Conservation (phyloP, 2,797 vertebrate species). For the Amphiprion clarkii region DNA sequence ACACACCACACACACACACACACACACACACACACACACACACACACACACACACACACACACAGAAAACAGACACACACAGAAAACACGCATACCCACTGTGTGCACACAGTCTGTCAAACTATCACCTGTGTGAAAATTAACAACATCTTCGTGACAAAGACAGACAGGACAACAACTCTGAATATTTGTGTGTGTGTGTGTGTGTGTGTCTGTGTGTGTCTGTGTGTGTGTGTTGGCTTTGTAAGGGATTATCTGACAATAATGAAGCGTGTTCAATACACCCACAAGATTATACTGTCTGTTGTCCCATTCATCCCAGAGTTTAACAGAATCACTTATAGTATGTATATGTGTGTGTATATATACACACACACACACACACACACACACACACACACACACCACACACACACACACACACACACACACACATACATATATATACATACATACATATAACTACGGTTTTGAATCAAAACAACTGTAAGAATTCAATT, state of each 20-base stretch:
- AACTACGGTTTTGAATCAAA: no score
- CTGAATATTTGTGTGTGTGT: slow-evolving; percentile 8
- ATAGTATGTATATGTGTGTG: neutral
- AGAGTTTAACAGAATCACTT: slow-evolving; percentile 1
- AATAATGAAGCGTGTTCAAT: slow-evolving; percentile 40
- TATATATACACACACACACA: no score
- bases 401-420: no score
- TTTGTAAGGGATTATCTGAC: slow-evolving; percentile 42
- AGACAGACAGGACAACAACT: neutral
- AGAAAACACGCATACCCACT: neutral
- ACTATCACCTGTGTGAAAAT: slow-evolving; percentile 50
- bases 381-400: no score
- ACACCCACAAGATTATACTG: slow-evolving; percentile 39
- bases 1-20: slow-evolving; percentile 13
- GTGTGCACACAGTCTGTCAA: neutral
- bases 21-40: slow-evolving; percentile 22
- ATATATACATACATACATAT: no score
- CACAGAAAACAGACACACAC: slow-evolving; percentile 6
- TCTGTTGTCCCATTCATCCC: slow-evolving; percentile 1
- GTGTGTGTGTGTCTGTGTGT: slow-evolving; percentile 6
- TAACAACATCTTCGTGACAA: slow-evolving; percentile 30
- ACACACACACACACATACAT: no score
- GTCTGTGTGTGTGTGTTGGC: slow-evolving; percentile 1
- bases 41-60: slow-evolving; percentile 7
- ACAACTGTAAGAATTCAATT: no score